These are phyloP conservation scores for Myiagra hebetior DNA, from an alignment of 2,113 vertebrate genomes.

Conservation along the genomic window DNA sequence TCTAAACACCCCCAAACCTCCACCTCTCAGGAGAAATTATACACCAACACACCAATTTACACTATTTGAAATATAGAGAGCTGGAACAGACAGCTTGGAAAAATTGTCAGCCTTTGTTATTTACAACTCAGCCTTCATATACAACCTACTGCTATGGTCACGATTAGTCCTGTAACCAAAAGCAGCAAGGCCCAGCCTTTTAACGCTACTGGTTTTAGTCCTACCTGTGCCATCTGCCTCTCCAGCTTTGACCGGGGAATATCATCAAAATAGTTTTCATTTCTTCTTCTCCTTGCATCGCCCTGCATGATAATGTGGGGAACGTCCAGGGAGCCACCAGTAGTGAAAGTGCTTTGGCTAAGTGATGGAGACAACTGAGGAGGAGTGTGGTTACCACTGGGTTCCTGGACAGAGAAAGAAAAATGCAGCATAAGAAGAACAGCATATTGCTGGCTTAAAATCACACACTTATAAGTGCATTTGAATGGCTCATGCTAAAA, in stretches of 20 bases:
- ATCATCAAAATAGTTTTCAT: conserved; percentile 98
- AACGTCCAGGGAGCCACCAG: conserved; percentile 96
- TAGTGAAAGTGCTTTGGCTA: conserved; percentile 92
- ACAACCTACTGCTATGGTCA: not conserved
- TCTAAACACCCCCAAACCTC: not conserved
- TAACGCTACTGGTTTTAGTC: not conserved
- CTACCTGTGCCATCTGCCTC: conserved; percentile 99
- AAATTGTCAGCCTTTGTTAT: not conserved
- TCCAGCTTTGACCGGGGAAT: conserved; percentile 98
- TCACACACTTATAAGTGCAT: not conserved
- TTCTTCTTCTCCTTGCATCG: conserved; percentile 96
- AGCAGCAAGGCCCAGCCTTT: not conserved
- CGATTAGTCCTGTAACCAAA: not conserved
- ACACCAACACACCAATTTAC: not conserved
- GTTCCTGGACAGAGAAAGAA: conserved; percentile 82
- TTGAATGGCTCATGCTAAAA: conserved; percentile 24
- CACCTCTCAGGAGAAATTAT: not conserved
- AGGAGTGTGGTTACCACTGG: conserved; percentile 95
- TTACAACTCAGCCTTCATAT: not conserved
- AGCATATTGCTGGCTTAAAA: conserved; percentile 32
- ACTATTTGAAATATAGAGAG: not conserved
- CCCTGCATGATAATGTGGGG: conserved; percentile 99
- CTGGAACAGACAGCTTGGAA: not conserved
- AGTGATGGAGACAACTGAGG: conserved; percentile 96
- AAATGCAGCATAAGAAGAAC: conserved; percentile 53